Conservation (phyloP, 2,113 vertebrate genomes). For the Megaceryle maxima region DNA sequence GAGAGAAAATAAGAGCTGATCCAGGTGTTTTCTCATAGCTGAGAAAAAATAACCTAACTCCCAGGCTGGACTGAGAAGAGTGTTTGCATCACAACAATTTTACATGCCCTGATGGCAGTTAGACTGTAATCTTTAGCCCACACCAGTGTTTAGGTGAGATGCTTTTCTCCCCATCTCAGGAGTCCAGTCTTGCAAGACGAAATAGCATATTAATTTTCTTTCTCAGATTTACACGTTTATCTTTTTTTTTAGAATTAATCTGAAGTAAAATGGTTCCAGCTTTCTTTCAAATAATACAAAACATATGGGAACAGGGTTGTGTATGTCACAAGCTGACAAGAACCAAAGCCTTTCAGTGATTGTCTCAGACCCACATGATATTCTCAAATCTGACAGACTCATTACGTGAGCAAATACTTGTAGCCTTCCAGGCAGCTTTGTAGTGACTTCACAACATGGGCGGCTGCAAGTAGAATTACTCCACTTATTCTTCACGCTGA, state of each 20-base stretch:
- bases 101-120: background rate
- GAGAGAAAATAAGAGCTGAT: background rate
- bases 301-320: conserved; percentile 52
- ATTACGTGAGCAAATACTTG: conserved; percentile 8
- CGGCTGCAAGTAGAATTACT: background rate
- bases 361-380: conserved; percentile 48
- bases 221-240: conserved; percentile 58
- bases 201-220: conserved; percentile 57
- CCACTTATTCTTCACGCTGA: background rate
- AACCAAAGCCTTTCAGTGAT: conserved; percentile 48
- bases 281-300: conserved; percentile 63
- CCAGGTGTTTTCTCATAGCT: background rate
- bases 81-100: background rate
- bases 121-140: background rate
- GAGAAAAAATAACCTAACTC: background rate
- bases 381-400: conserved; percentile 38
- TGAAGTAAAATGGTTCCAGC: conserved; percentile 63
- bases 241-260: conserved; percentile 46
- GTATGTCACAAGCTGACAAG: conserved; percentile 58
- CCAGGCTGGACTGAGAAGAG: background rate
- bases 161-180: background rate
- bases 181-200: conserved; percentile 35
- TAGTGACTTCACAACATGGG: background rate
- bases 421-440: background rate
- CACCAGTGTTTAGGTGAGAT: background rate